Evolutionary conservation across 2,797 vertebrate species (phyloP).

Genomic region (Hoplostethus mediterraneus): DNA sequence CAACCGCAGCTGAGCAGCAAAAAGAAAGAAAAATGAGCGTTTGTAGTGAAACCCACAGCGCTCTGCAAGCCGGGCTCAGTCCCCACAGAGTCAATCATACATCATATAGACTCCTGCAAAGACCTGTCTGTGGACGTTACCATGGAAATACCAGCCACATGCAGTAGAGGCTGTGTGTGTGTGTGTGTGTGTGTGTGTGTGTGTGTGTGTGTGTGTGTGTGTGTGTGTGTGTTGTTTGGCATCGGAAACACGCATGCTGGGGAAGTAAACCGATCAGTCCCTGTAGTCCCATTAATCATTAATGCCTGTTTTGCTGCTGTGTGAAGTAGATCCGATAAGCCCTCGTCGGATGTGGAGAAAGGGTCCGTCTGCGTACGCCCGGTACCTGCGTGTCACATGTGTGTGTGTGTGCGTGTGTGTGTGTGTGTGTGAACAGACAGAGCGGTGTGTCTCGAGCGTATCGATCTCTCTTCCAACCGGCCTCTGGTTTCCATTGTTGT

Average conservation of each 20-base stretch:
- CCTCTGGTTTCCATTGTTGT: conserved; percentile 63
- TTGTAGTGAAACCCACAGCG: conserved; percentile 32
- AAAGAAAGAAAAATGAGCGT: conserved; percentile 5
- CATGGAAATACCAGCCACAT: conserved; percentile 54
- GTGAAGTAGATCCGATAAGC: conserved; percentile 22
- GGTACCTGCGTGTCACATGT: conserved; percentile 17
- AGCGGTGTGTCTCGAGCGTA: conserved; percentile 12
- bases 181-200: neutral
- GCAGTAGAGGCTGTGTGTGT: neutral
- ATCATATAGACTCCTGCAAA: conserved; percentile 44
- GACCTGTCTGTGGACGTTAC: conserved; percentile 46
- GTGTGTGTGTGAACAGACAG: neutral
- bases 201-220: neutral
- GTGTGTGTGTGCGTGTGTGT: conserved; percentile 13
- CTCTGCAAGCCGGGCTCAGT: conserved; percentile 1
- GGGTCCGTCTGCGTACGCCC: conserved; percentile 8
- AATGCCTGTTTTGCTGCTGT: conserved; percentile 44
- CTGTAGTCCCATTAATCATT: conserved; percentile 49
- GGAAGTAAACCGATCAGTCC: conserved; percentile 44
- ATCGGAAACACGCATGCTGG: conserved; percentile 16
- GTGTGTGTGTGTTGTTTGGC: neutral
- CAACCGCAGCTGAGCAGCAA: conserved; percentile 1
- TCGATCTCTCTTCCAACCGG: conserved; percentile 43
- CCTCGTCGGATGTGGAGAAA: conserved; percentile 16
- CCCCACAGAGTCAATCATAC: conserved; percentile 52